phyloP scores from a whole-genome alignment of 2,888 invertebrate species.

The Lapara coniferarum region DNA sequence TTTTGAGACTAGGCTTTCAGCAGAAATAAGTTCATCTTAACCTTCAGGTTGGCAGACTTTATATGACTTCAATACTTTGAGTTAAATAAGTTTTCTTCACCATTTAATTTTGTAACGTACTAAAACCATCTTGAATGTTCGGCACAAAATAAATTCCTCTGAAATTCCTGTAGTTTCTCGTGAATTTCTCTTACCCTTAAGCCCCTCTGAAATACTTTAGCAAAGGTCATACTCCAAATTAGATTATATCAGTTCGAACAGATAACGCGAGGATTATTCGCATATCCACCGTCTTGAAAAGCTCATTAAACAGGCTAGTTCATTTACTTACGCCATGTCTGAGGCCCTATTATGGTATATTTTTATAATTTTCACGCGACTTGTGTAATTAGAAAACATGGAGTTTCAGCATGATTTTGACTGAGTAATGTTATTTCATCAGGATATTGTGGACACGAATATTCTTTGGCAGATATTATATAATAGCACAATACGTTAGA shows the following conservation, averaged over 20 bases:
- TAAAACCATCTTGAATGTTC: too few relatives aligned
- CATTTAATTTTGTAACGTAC: too few relatives aligned
- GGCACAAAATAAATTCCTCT: too few relatives aligned
- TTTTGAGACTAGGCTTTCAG: too few relatives aligned
- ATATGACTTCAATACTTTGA: too few relatives aligned
- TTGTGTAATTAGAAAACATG: background rate
- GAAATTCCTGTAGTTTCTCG: background rate
- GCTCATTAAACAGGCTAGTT: slow-evolving; percentile 9
- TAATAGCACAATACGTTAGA: too few relatives aligned
- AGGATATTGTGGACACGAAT: too few relatives aligned
- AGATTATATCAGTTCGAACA: background rate
- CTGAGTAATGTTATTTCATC: too few relatives aligned
- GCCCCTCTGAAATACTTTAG: background rate
- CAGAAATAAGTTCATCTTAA: too few relatives aligned
- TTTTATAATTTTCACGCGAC: background rate
- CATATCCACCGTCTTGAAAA: background rate
- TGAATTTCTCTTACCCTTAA: background rate
- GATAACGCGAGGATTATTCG: background rate
- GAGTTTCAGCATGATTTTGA: background rate
- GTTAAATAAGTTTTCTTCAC: too few relatives aligned
- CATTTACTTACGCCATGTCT: background rate
- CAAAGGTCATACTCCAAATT: background rate
- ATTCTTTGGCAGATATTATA: too few relatives aligned
- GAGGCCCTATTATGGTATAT: background rate
- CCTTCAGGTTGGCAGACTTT: too few relatives aligned